phyloP scores from a whole-genome alignment of 2,797 vertebrate genomes.

The Alfaro cultratus region DNA sequence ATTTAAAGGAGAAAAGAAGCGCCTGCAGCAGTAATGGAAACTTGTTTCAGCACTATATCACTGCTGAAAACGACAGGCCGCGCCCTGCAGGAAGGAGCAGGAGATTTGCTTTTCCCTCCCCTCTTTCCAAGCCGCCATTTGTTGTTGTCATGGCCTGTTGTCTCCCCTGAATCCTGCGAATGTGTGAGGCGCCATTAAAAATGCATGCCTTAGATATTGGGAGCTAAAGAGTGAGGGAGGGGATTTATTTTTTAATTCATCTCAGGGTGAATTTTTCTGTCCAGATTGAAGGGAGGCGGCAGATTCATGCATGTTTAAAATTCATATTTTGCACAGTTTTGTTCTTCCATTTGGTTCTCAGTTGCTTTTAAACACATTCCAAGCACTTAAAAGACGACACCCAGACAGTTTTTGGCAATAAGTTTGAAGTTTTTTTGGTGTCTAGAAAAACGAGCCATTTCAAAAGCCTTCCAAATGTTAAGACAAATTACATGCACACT shows the following conservation, averaged over 20 bases:
- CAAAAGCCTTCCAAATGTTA: too few relatives aligned
- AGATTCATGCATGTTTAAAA: background rate
- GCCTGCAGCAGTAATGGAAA: slow-evolving; percentile 53
- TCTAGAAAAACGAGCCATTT: too few relatives aligned
- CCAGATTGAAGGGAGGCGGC: background rate
- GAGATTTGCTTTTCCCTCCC: slow-evolving; percentile 47
- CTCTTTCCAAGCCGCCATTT: slow-evolving; percentile 21
- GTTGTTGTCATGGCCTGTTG: slow-evolving; percentile 20
- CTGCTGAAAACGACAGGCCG: slow-evolving; percentile 37
- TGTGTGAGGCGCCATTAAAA: slow-evolving; percentile 47
- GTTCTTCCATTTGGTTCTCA: too few relatives aligned
- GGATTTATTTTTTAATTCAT: slow-evolving; percentile 17
- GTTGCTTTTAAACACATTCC: too few relatives aligned
- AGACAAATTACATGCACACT: too few relatives aligned
- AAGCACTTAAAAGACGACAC: too few relatives aligned
- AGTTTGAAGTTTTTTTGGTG: too few relatives aligned
- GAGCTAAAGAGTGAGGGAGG: background rate
- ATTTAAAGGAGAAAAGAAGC: slow-evolving; percentile 46
- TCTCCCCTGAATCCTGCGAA: slow-evolving; percentile 37
- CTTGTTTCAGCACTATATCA: slow-evolving; percentile 45
- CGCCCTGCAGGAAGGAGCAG: slow-evolving; percentile 31
- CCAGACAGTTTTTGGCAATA: too few relatives aligned
- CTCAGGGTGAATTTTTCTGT: background rate
- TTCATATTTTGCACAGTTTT: too few relatives aligned
- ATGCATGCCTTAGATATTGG: slow-evolving; percentile 26